Base-by-base conservation (phyloP, 30 jellyfish, hydroid and myxozoan genomes). In the Hydractinia symbiolongicarpus region DNA sequence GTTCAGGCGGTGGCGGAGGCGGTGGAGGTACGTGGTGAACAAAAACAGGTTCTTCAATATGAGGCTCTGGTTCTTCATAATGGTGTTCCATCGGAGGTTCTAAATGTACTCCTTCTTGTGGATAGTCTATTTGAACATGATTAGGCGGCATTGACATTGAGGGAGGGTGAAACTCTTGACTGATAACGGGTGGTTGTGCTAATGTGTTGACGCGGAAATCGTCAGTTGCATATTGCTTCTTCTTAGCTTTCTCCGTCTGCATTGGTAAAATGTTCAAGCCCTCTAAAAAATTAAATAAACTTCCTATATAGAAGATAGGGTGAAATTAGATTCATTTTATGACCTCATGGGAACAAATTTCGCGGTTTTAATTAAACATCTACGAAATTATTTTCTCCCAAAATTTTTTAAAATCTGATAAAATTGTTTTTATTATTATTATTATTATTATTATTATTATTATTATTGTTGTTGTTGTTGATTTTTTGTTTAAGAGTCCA, bases 21-120 rank as follows among this genome's bases (percentile, higher is more conserved):
- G 95, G 95, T 4, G 96, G 96, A 82, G 80, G 96, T 50, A 80
- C 90, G 71, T 88, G 96, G 73, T 81, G 83, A 5, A 88, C 88
- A 76, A 68, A 86, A 16, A 83, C 93, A 11, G 96, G 96, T 55
- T 82, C 87, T 20, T 87, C 88, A 73, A 81, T 86, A 53, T 88
- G 96, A 54, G 81, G 79, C 6, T 56, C 81, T 52, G 86, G 86
- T 54, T 56, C 83, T 50, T 50, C 68, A 19, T 50, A 16, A 13
- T 64, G 74, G 5, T 50, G 69, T 50, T 74, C 83, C 6, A 49
- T 66, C n/a, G 90, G 90, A 30, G 92, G 84, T 4, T 86, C 86
- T 50, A 88, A 21, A 75, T 83, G 96, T 50, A 82, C 74, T 6
- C 89, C 82, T 17, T 88, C 96, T 17, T 77, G 72, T 53, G 89